phyloP scores from a whole-genome alignment of 37 sponge, comb jelly and placozoan species.

The Hormiphora californensis region DNA sequence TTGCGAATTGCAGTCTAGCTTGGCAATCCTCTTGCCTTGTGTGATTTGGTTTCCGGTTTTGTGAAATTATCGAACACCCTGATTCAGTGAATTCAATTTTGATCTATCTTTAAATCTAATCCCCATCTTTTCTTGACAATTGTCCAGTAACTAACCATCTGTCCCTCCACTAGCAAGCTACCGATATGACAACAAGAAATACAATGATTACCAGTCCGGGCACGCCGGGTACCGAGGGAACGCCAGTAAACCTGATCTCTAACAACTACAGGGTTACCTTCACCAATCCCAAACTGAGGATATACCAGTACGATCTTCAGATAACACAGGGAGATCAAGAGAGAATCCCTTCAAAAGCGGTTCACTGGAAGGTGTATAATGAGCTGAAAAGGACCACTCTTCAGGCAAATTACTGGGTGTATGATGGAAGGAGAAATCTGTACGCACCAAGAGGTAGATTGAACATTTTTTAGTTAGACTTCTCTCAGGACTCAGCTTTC shows the following conservation, averaged over 20 bases:
- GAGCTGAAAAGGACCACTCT: no score
- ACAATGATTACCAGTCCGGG: background rate
- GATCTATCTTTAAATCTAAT: no score
- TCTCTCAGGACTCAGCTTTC: no score
- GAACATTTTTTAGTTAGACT: background rate
- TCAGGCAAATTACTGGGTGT: background rate
- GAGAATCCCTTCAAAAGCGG: background rate
- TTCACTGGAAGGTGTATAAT: background rate
- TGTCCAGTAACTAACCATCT: no score
- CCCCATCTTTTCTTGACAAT: no score
- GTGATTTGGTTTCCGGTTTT: no score
- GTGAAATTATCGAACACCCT: no score
- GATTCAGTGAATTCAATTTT: no score
- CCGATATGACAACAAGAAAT: no score
- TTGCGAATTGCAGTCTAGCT: no score
- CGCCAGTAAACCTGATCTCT: background rate
- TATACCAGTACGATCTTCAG: background rate
- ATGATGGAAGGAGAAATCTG: constrained; percentile 23
- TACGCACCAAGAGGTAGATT: background rate
- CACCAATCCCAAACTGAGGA: background rate
- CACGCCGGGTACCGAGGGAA: background rate
- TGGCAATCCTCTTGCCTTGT: no score
- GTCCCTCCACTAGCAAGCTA: no score
- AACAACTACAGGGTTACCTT: background rate
- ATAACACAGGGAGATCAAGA: background rate